Conservation (phyloP, 2,888 invertebrate species). For the Eutolmus rufibarbis region DNA sequence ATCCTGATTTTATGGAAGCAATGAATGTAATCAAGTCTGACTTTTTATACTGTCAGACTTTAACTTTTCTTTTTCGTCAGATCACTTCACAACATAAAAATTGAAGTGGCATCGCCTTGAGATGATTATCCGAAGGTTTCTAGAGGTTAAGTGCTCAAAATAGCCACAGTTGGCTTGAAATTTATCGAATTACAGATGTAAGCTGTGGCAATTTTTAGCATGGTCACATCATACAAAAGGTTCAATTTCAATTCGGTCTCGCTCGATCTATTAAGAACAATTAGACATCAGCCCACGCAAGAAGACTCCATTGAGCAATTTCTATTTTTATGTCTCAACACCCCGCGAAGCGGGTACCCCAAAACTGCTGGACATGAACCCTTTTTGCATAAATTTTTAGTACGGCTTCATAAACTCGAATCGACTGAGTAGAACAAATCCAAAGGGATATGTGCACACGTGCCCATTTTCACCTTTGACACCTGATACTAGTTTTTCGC, state of each 20-base stretch:
- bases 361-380: not conserved
- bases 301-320: not conserved
- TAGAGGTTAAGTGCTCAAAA: not conserved
- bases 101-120: not conserved
- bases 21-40: not conserved
- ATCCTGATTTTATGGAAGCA: not conserved
- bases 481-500: conserved; percentile 16
- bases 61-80: not conserved
- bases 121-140: not conserved
- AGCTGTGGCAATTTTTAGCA: not conserved
- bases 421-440: not conserved
- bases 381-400: not conserved
- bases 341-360: not conserved
- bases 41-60: not conserved
- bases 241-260: not conserved
- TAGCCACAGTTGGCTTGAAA: not conserved
- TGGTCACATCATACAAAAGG: not conserved
- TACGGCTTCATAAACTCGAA: not conserved
- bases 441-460: not conserved
- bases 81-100: not conserved
- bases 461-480: conserved; percentile 6
- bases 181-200: not conserved
- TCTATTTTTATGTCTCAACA: not conserved
- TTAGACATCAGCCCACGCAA: not conserved
- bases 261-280: not conserved